Conservation (phyloP, 2,888 invertebrate genomes). For the Anarsia innoxiella region DNA sequence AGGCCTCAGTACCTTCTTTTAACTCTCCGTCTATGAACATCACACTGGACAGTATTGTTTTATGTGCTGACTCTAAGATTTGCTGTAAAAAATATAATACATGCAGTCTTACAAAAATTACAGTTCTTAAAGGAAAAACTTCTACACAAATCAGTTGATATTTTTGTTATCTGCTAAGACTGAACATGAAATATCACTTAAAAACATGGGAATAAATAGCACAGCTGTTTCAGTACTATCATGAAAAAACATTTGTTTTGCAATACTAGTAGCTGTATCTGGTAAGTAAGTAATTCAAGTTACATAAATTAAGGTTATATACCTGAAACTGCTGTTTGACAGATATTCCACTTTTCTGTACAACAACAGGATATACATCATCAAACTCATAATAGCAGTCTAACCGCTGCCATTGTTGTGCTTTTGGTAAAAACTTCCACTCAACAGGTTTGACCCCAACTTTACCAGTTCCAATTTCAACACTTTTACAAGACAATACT, state of each 20-base stretch:
- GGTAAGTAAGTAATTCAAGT: no score
- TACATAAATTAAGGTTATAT: no score
- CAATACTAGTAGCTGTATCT: no score
- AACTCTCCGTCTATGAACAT: constrained; percentile 85
- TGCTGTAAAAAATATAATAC: constrained; percentile 60
- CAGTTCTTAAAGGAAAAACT: not conserved
- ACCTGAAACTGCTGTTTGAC: constrained; percentile 83
- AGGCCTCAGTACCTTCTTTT: constrained; percentile 75
- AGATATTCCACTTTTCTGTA: constrained; percentile 76
- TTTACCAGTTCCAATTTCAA: constrained; percentile 65
- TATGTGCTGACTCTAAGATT: constrained; percentile 75
- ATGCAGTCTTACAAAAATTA: not conserved
- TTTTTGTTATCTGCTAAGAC: no score
- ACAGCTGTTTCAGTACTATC: no score
- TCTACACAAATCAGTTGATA: no score
- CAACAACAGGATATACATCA: constrained; percentile 81
- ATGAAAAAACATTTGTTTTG: no score
- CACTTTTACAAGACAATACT: constrained; percentile 77
- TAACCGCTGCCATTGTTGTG: constrained; percentile 84
- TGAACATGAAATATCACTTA: no score
- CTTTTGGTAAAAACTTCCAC: constrained; percentile 82
- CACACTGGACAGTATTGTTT: constrained; percentile 77
- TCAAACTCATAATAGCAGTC: constrained; percentile 86
- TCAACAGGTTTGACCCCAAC: constrained; percentile 80
- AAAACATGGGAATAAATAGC: no score